Conservation (phyloP, 35 echinoderm and acorn worm species). For the Strongylocentrotus purpuratus region DNA sequence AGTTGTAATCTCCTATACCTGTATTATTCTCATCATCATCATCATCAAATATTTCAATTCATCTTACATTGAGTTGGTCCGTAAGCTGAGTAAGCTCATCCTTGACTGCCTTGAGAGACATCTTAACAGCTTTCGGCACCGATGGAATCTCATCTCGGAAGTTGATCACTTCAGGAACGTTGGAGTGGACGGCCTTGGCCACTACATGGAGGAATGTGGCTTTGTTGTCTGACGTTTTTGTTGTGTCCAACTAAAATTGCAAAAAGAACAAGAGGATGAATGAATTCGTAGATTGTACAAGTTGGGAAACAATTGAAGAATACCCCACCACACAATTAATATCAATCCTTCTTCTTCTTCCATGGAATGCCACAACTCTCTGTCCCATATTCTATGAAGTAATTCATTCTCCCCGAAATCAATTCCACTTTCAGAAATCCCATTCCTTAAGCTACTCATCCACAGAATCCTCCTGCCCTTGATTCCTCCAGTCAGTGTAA, state of each 20-base stretch:
- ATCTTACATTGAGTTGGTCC: constrained; percentile 70
- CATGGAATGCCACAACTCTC: too few species aligned
- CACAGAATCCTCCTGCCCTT: too few species aligned
- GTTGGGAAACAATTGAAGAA: too few species aligned
- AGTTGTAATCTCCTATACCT: too few species aligned
- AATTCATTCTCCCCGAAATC: too few species aligned
- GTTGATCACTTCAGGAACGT: constrained; percentile 81
- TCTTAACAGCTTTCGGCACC: constrained; percentile 82
- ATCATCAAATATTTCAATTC: background rate
- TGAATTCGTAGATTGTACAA: background rate
- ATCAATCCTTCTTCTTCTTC: too few species aligned
- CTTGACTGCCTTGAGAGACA: constrained; percentile 57
- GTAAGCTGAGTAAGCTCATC: constrained; percentile 74
- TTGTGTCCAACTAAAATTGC: constrained; percentile 80
- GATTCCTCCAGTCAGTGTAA: too few species aligned
- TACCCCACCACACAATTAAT: too few species aligned
- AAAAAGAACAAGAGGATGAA: constrained; percentile 16
- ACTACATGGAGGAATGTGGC: constrained; percentile 96
- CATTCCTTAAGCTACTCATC: too few species aligned
- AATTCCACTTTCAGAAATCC: too few species aligned
- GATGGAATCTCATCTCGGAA: constrained; percentile 90
- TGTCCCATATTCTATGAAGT: too few species aligned
- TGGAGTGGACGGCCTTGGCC: constrained; percentile 90
- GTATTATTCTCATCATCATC: too few species aligned
- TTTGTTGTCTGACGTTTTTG: constrained; percentile 97